Conservation (phyloP, 2,888 invertebrate species). For the Muscina levida region DNA sequence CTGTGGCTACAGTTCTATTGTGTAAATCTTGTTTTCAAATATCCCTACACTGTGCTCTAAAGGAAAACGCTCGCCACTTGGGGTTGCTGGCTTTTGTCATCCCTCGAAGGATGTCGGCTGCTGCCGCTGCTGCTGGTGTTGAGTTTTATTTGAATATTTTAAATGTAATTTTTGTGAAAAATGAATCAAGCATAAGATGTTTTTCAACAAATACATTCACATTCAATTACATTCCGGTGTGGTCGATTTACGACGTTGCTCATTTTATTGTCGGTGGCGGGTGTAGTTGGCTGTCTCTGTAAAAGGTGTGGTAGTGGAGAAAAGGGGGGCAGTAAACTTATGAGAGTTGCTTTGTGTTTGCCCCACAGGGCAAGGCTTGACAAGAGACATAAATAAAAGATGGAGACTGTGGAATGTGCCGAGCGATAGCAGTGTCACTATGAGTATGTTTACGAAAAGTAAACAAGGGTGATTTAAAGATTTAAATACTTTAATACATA, state of each 20-base stretch:
- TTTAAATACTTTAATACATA: no score
- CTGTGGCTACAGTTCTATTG: background rate
- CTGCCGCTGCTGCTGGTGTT: background rate
- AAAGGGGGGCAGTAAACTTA: background rate
- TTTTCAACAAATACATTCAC: constrained; percentile 29
- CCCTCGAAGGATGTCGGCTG: background rate
- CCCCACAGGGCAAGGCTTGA: background rate
- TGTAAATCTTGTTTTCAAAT: constrained; percentile 10
- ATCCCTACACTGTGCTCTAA: constrained; percentile 19
- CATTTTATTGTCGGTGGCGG: constrained; percentile 35
- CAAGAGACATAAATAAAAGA: constrained; percentile 18
- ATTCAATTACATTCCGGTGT: constrained; percentile 54
- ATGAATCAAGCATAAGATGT: constrained; percentile 29
- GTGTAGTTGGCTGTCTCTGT: background rate
- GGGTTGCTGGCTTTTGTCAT: background rate
- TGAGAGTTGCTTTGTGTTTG: background rate
- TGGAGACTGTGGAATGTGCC: background rate
- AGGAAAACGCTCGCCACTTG: constrained; percentile 17
- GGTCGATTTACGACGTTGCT: constrained; percentile 55
- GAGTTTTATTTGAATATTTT: constrained; percentile 50
- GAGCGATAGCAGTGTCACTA: no score
- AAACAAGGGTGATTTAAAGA: no score
- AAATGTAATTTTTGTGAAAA: constrained; percentile 12
- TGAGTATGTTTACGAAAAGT: no score
- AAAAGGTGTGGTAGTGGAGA: constrained; percentile 1